phyloP scores from a whole-genome alignment of 1,140 invertebrate genomes.

The Belonocnema kinseyi region DNA sequence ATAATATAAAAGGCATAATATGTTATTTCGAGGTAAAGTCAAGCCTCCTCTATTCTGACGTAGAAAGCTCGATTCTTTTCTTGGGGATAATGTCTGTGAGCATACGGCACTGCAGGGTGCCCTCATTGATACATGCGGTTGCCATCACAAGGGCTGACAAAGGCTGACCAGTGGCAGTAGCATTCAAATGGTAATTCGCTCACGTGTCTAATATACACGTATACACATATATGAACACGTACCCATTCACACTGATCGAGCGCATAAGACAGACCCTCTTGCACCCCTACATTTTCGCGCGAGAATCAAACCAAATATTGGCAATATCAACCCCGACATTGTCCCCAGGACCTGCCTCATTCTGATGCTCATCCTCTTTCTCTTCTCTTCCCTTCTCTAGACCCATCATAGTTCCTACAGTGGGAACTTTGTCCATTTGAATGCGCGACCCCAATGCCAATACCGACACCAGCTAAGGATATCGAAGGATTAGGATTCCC shows the following conservation, averaged over 20 bases:
- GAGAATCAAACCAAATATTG: constrained; percentile 76
- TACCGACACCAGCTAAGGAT: constrained; percentile 42
- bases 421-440: constrained; percentile 63
- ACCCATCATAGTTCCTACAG: constrained; percentile 32
- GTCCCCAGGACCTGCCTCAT: constrained; percentile 59
- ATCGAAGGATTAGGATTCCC: constrained; percentile 5
- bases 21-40: constrained; percentile 19
- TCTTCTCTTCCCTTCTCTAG: constrained; percentile 34
- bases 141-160: constrained; percentile 64
- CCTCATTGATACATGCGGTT: constrained; percentile 58
- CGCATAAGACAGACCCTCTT: constrained; percentile 44
- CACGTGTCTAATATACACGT: constrained; percentile 65
- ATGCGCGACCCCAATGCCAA: constrained; percentile 58
- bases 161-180: constrained; percentile 64
- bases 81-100: constrained; percentile 33
- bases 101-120: constrained; percentile 50
- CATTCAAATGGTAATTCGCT: constrained; percentile 74
- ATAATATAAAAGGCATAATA: constrained; percentile 19
- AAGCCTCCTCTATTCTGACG: not conserved
- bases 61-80: constrained; percentile 19
- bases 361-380: constrained; percentile 35
- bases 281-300: constrained; percentile 54
- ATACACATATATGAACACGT: constrained; percentile 41
- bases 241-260: constrained; percentile 39
- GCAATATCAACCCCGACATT: constrained; percentile 72